Percentiles rank a stretch among this genome's conserved stretches.
Conservation (phyloP, 2,113 vertebrate genomes). For the Stigmatopora argus region DNA sequence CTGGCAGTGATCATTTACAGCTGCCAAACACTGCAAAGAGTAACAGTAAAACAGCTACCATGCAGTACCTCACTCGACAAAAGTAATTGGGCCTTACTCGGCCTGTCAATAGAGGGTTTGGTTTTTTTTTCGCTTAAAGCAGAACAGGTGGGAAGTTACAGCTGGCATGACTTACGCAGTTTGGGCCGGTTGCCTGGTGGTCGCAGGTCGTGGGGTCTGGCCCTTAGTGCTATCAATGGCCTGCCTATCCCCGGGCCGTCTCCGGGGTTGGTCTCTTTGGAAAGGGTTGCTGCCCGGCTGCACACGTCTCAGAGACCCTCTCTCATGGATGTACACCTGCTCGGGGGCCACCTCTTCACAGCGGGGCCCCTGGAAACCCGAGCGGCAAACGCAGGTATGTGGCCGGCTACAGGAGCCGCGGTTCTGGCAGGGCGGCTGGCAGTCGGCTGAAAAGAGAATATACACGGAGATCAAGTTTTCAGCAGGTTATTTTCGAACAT, state of each 20-base stretch:
- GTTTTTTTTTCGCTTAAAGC: conserved; percentile 15
- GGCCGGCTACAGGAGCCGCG: conserved; percentile 76
- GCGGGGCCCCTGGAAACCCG: conserved; percentile 71
- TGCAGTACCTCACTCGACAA: background rate
- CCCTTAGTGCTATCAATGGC: conserved; percentile 37
- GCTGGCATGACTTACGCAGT: conserved; percentile 60
- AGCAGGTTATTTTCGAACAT: conserved; percentile 38
- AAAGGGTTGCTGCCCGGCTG: conserved; percentile 56
- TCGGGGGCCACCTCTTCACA: conserved; percentile 74
- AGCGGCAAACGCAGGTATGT: conserved; percentile 75
- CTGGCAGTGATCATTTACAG: no score
- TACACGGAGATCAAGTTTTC: conserved; percentile 49
- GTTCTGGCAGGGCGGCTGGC: conserved; percentile 76
- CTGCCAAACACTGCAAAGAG: no score
- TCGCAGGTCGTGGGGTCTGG: conserved; percentile 52
- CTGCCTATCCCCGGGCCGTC: conserved; percentile 54
- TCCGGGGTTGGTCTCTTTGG: conserved; percentile 56
- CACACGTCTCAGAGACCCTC: conserved; percentile 58
- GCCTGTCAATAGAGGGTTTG: background rate
- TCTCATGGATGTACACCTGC: conserved; percentile 71
- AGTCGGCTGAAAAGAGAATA: conserved; percentile 68
- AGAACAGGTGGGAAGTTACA: conserved; percentile 11
- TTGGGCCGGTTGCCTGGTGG: conserved; percentile 56
- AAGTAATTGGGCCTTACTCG: conserved; percentile 4
- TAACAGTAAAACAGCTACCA: background rate